A percentile compares a stretch with the other conserved stretches of the same genome.
Evolutionary conservation across 2,797 vertebrate genomes (phyloP).

Genomic region (Parauchenoglanis ngamensis): DNA sequence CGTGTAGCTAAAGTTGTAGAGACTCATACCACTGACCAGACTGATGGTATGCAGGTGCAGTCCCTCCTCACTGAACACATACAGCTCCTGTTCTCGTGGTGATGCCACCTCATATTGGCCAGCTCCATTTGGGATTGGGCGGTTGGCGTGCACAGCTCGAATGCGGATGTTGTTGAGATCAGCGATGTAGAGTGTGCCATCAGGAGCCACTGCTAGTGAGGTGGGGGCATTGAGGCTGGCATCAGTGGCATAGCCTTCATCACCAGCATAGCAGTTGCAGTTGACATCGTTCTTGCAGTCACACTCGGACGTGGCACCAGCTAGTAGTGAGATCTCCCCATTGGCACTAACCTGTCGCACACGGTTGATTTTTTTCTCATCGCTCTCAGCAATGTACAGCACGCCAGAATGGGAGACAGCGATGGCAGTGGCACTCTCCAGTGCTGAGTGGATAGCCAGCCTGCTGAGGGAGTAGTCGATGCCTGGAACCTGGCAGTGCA

Average conservation of each 20-base stretch:
- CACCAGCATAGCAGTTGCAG: constrained; percentile 97
- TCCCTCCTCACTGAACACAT: constrained; percentile 92
- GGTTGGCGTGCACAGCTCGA: constrained; percentile 91
- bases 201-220: constrained; percentile 93
- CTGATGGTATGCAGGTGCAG: constrained; percentile 94
- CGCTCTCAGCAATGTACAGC: constrained; percentile 97
- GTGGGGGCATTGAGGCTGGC: constrained; percentile 94
- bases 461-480: constrained; percentile 99
- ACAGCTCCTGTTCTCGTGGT: constrained; percentile 93
- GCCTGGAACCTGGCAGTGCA: constrained; percentile 98
- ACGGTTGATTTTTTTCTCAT: constrained; percentile 98
- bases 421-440: constrained; percentile 97
- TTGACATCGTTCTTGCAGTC: constrained; percentile 99
- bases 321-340: constrained; percentile 96
- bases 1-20: constrained; percentile 95
- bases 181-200: constrained; percentile 93
- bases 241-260: constrained; percentile 96
- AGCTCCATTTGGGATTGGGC: constrained; percentile 82
- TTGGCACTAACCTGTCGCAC: constrained; percentile 96
- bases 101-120: constrained; percentile 95
- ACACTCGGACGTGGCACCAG: constrained; percentile 94
- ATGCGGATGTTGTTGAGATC: constrained; percentile 98
- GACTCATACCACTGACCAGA: constrained; percentile 92
- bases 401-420: constrained; percentile 93
- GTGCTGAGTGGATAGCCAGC: constrained; percentile 92